Percentiles rank a stretch among this genome's conserved stretches.
These are phyloP conservation scores for Pachycephala philippinensis DNA, from an alignment of 2,113 vertebrate genomes.

Conservation along the genomic window DNA sequence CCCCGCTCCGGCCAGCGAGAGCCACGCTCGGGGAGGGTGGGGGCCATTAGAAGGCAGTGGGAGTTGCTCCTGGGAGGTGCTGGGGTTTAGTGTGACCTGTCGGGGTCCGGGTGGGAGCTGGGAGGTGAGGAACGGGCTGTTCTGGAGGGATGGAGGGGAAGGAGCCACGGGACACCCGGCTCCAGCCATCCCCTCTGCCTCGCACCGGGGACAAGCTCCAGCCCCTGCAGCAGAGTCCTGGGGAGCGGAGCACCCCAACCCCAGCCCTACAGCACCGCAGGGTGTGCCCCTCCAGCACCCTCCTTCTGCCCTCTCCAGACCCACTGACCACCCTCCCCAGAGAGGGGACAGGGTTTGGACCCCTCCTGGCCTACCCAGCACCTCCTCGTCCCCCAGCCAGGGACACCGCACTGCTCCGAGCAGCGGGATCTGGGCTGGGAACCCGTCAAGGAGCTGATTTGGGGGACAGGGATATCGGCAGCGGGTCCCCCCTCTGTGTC, in stretches of 20 bases:
- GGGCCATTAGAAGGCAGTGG: background rate
- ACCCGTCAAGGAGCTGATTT: rapidly evolving
- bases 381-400: background rate
- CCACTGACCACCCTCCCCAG: background rate
- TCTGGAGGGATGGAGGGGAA: background rate
- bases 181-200: background rate
- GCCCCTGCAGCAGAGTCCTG: background rate
- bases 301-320: background rate
- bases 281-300: background rate
- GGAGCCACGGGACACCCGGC: background rate
- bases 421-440: background rate
- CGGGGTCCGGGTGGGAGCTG: background rate
- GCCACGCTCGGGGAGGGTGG: background rate
- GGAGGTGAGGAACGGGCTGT: background rate
- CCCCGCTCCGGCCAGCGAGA: background rate
- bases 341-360: background rate
- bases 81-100: background rate
- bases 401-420: background rate
- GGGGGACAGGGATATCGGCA: background rate
- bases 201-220: background rate
- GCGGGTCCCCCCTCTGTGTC: background rate
- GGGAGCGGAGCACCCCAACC: background rate
- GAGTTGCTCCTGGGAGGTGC: background rate
- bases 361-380: background rate
- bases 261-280: rapidly evolving